Evolutionary conservation across 2,113 vertebrate species (phyloP), one percentile per base, ranked within the genome.

Genomic region (Pogona vitticeps): DNA sequence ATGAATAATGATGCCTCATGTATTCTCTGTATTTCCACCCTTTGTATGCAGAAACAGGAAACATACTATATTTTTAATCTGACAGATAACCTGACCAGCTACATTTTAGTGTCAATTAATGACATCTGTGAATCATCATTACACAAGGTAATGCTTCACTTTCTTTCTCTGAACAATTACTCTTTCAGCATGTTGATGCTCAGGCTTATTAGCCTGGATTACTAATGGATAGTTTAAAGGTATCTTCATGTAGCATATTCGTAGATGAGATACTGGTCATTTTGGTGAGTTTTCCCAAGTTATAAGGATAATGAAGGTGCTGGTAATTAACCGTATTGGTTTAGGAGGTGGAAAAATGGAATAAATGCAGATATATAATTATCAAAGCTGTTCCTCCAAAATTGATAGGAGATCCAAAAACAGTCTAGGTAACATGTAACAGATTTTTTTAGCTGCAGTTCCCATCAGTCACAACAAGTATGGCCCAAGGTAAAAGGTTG

Each of bases 1-100:
- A 26, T 85, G 42, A 38, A 58, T 70, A 38, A 10, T 52, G 52
- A 40, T 59, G 26, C 26, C 31, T 68, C n/a, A 38, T 79, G 6
- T 28, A 73, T 75, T 84, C 59, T 90, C 13, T 88, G 63, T n/a
- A 26, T 70, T 85, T 92, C 61, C 10, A 17, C 75, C 28, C 67
- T 0, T 0, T n/a, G 52, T 84, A 6, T 38, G 14, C 15, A 42
- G 83, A 58, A 77, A 28, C 28, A 89, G 77, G 71, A 81, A 88
- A 33, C 28, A 77, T 23, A 70, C 36, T 52, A 58, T 46, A 46
- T 52, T 28, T 88, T 87, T 89, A 31, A 42, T 38, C 56, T 80
- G 40, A 18, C 68, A 0, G 14, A 82, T 36, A 73, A 89, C 71
- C 3, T 13, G n/a, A 33, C 67, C 38, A 31, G 70, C 89, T 63